Conservation (phyloP, 2,113 vertebrate species). For the Psettodes erumei region DNA sequence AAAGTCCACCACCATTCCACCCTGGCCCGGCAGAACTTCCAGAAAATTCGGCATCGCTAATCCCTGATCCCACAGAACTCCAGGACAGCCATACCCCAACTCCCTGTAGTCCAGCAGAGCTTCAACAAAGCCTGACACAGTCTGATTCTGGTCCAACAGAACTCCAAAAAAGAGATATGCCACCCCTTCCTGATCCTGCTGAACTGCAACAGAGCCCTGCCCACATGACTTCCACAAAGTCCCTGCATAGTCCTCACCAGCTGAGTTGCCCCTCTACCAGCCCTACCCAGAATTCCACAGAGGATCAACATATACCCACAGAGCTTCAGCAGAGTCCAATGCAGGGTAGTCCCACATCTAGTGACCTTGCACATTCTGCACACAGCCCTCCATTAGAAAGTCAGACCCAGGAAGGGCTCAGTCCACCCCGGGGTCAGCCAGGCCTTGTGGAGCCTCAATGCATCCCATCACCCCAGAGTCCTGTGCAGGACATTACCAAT, state of each 20-base stretch:
- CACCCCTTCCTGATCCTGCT: neutral
- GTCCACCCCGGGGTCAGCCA: neutral
- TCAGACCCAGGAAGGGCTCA: neutral
- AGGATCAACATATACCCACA: neutral
- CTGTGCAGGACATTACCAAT: neutral
- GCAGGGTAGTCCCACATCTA: conserved; percentile 6
- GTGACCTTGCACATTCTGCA: conserved; percentile 12
- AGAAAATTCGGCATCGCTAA: neutral
- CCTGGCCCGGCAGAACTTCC: neutral
- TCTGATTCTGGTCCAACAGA: conserved; percentile 1
- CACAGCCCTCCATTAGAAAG: conserved; percentile 9
- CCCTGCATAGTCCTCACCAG: neutral
- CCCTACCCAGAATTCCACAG: neutral
- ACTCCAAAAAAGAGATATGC: neutral
- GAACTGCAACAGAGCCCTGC: neutral
- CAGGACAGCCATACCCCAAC: neutral
- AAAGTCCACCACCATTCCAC: neutral
- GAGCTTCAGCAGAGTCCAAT: conserved; percentile 8
- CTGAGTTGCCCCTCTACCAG: neutral
- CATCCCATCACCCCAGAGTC: conserved; percentile 8
- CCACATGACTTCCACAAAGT: neutral
- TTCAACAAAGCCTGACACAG: neutral
- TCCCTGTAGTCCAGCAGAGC: neutral
- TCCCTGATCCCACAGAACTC: neutral
- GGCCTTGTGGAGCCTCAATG: neutral